A percentile compares a stretch with the other conserved stretches of the same genome.
Conservation (phyloP, 2,888 invertebrate species). For the Margaritifera margaritifera region DNA sequence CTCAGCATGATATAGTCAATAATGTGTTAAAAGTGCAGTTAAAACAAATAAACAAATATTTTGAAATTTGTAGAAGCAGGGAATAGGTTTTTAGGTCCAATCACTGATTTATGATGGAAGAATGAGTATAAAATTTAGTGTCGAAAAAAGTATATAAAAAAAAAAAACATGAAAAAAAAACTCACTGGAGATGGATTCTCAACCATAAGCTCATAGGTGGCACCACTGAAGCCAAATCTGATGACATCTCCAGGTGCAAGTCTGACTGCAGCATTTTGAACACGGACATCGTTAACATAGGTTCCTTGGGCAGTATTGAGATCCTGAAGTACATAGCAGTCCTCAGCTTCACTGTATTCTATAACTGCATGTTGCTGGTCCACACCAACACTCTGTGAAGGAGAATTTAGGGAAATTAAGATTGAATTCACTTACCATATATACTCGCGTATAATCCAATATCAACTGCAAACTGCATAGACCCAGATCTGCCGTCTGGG, state of each 20-base stretch:
- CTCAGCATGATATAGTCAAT: no score
- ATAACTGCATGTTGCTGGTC: conserved; percentile 72
- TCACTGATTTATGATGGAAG: no score
- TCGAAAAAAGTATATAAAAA: not conserved
- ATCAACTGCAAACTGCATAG: no score
- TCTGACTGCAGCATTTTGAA: conserved; percentile 72
- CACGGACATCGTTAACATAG: conserved; percentile 72
- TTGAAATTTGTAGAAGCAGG: no score
- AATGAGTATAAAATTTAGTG: no score
- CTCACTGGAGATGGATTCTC: conserved; percentile 62
- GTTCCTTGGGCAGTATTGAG: conserved; percentile 72
- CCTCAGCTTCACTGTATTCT: conserved; percentile 70
- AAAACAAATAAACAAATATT: no score
- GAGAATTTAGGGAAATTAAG: no score
- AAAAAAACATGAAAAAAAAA: conserved; percentile 3
- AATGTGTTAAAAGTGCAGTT: no score
- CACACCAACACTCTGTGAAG: conserved; percentile 61
- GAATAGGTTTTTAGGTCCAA: no score
- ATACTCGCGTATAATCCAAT: no score
- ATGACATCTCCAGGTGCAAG: conserved; percentile 70
- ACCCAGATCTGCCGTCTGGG: no score
- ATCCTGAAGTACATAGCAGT: conserved; percentile 71
- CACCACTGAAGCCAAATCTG: conserved; percentile 68
- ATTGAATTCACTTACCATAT: no score
- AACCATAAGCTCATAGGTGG: conserved; percentile 66